These are phyloP conservation scores for Druceiella hillmani DNA, from an alignment of 2,888 invertebrate species.

Conservation along the genomic window DNA sequence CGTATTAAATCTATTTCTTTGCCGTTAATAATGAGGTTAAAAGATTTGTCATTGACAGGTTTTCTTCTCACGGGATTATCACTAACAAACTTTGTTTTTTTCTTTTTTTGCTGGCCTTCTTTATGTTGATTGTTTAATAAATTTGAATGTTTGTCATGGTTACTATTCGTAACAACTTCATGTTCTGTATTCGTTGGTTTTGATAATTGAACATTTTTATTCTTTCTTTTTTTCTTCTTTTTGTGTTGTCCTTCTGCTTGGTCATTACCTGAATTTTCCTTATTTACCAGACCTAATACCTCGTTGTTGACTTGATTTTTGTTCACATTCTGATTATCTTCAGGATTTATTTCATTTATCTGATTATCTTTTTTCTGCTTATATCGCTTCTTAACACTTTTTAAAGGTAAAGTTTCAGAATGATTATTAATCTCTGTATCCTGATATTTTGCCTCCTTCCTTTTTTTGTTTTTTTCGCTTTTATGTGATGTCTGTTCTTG, in stretches of 20 bases:
- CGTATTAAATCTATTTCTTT: slow-evolving; percentile 55
- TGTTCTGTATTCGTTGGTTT: too few relatives aligned
- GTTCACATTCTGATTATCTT: slow-evolving; percentile 6
- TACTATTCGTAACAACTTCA: too few relatives aligned
- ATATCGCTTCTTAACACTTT: slow-evolving; percentile 20
- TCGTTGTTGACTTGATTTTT: slow-evolving; percentile 18
- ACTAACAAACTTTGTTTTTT: slow-evolving; percentile 27
- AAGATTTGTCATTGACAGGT: slow-evolving; percentile 38
- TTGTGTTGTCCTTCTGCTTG: slow-evolving; percentile 18
- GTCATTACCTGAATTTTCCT: slow-evolving; percentile 8
- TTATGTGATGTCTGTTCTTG: slow-evolving; percentile 10
- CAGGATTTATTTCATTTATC: slow-evolving; percentile 14
- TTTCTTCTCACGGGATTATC: slow-evolving; percentile 41
- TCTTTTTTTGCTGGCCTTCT: slow-evolving; percentile 14
- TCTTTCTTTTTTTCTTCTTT: slow-evolving; percentile 24
- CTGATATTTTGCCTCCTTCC: too few relatives aligned
- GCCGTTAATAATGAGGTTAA: slow-evolving; percentile 58
- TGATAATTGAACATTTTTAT: slow-evolving; percentile 11
- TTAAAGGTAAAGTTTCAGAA: slow-evolving; percentile 12
- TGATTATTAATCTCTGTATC: too few relatives aligned
- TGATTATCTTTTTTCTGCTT: slow-evolving; percentile 28
- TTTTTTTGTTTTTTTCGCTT: too few relatives aligned
- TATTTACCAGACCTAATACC: too few relatives aligned
- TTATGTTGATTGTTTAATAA: slow-evolving; percentile 15
- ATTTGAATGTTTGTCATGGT: too few relatives aligned